Conservation (phyloP, 2,797 vertebrate genomes). For the Bucorvus abyssinicus region DNA sequence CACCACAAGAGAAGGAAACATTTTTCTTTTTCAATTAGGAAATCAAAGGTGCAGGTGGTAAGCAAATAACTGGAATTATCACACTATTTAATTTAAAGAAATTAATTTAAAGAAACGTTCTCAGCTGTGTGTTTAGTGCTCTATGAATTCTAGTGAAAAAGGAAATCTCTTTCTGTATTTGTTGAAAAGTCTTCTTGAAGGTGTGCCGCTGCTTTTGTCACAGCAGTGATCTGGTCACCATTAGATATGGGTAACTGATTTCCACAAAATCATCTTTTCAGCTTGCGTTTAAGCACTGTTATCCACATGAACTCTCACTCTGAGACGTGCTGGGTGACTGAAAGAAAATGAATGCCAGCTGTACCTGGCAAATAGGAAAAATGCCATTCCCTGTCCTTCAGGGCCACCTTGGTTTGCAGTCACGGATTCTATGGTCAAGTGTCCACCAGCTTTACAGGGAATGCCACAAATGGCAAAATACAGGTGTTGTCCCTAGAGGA, state of each 20-base stretch:
- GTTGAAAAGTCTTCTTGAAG: neutral
- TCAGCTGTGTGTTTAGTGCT: neutral
- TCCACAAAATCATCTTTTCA: neutral
- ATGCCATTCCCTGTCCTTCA: neutral
- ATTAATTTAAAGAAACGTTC: neutral
- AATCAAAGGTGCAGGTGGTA: neutral
- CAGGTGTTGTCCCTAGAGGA: neutral
- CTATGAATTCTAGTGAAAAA: neutral
- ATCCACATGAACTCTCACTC: neutral
- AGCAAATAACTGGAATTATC: neutral
- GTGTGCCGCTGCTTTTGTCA: neutral
- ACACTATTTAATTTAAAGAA: no score
- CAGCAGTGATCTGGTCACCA: neutral
- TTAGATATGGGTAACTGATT: neutral
- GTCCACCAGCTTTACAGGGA: neutral
- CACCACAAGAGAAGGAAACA: rapidly evolving
- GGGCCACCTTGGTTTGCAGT: neutral
- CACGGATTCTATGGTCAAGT: neutral
- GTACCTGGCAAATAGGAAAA: neutral
- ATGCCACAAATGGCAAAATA: neutral
- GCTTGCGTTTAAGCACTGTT: neutral
- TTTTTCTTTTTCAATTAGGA: neutral
- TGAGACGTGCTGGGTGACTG: neutral
- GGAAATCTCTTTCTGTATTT: neutral
- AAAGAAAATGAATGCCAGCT: neutral